Base-by-base conservation (phyloP, 2,113 vertebrate species). In the Varanus salvator region DNA sequence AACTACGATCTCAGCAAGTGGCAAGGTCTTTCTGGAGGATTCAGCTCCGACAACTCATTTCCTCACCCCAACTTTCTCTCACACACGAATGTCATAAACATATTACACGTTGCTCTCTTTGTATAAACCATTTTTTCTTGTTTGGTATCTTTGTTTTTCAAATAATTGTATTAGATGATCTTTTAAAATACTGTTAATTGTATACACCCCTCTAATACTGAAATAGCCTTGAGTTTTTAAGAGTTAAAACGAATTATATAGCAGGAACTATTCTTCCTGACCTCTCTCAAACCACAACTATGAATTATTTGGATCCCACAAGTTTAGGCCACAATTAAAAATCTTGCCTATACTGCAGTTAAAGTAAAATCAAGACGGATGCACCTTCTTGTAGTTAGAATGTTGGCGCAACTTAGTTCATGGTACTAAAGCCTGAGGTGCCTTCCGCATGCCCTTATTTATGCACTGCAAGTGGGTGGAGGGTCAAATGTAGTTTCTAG, bases 1-100 rank as follows among this genome's bases (percentile, higher is more conserved):
- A 92, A 91, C 92, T 48, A 80, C 74, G 93, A 38, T 91, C 94
- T 92, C 78, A 94, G 60, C 38, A 86, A 94, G 86, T 71, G 88
- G 44, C 80, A 87, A 94, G 86, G 75, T 77, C 81, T 89, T 92
- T 91, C 82, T 91, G 86, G 27, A 88, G 82, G 29, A 48, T 66
- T 84, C 82, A 89, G 31, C n/a, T 91, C 75, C 81, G 86, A 90
- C 81, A 93, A 86, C 27, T 75, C 3, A 29, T 52, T 34, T 4
- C 52, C 81, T 74, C 80, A 72, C 54, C 34, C 54, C 17, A 44
- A 44, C 38, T 44, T 44, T 44, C 38, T 44, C 38, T 44, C 38
- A 44, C 29, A 57, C 60, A 89, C 29, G 44, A 84, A 81, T 0
- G 0, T 29, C 86, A 83, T 75, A 80, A 89, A 93, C 91, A 92